These are phyloP conservation scores for Porites australiensis DNA, from an alignment of 64 coral and sea anemone species.

Conservation along the genomic window DNA sequence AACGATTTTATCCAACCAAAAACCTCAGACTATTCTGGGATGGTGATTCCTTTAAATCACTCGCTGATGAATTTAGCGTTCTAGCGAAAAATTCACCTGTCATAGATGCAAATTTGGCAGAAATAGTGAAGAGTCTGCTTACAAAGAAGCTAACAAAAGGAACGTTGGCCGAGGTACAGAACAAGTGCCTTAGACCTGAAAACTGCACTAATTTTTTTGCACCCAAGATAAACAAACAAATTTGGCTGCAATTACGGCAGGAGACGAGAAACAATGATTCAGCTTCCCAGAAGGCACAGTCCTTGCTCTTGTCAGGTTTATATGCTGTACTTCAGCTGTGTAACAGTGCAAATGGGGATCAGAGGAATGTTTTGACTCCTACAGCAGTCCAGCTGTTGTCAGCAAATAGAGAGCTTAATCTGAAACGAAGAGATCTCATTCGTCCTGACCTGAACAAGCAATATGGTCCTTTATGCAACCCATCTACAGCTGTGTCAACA, in stretches of 20 bases:
- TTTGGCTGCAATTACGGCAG: conserved; percentile 1
- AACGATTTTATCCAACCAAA: neutral
- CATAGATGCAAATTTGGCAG: neutral
- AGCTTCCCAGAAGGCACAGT: conserved; percentile 28
- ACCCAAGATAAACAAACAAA: conserved; percentile 31
- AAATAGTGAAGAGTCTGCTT: neutral
- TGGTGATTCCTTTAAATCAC: neutral
- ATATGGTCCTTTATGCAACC: too few relatives aligned
- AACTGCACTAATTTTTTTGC: conserved; percentile 9
- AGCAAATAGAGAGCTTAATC: too few relatives aligned
- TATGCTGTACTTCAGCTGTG: neutral
- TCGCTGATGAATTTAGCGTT: neutral
- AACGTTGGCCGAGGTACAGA: conserved; percentile 4
- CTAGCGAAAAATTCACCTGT: neutral
- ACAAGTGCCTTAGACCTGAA: conserved; percentile 20
- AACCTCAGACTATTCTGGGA: neutral
- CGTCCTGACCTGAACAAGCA: too few relatives aligned
- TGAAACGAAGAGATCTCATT: too few relatives aligned
- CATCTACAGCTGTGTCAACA: too few relatives aligned
- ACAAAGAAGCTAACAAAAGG: conserved; percentile 23
- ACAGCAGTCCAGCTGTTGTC: too few relatives aligned
- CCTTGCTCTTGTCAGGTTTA: conserved; percentile 10
- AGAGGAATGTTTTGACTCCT: too few relatives aligned
- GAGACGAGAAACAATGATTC: conserved; percentile 8
- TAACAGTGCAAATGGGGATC: too few relatives aligned